These are phyloP conservation scores for Salvelinus alpinus DNA, from an alignment of 2,113 vertebrate genomes.

Conservation along the genomic window DNA sequence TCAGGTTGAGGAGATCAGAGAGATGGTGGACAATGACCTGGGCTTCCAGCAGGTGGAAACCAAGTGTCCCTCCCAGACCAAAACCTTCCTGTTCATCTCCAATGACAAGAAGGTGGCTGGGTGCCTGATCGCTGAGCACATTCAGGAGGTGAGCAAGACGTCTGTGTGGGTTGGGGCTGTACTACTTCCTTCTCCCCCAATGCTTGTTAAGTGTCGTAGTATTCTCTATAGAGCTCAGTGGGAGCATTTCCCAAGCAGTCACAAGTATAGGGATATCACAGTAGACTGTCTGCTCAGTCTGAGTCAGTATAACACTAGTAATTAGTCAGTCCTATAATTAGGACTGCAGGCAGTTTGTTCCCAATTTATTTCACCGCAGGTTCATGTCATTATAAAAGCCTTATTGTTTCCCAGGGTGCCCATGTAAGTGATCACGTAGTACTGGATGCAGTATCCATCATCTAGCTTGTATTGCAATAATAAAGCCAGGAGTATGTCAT, in stretches of 20 bases:
- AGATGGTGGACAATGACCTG: slow-evolving; percentile 98
- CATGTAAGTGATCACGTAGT: neutral
- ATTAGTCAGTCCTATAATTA: slow-evolving; percentile 5
- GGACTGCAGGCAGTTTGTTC: neutral
- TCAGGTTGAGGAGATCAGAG: slow-evolving; percentile 97
- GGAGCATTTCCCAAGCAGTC: neutral
- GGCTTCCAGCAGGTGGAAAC: slow-evolving; percentile 96
- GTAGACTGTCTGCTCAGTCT: neutral
- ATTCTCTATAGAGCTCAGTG: neutral
- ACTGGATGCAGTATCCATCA: neutral
- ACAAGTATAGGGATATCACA: neutral
- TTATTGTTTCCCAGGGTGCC: neutral
- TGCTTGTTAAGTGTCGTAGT: neutral
- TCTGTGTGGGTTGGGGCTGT: neutral
- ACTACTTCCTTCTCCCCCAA: neutral
- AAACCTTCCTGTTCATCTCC: slow-evolving; percentile 97
- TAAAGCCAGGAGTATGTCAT: neutral
- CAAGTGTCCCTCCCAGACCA: slow-evolving; percentile 93
- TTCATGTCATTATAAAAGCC: neutral
- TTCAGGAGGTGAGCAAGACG: slow-evolving; percentile 88
- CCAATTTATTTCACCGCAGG: neutral
- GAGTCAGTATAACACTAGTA: neutral
- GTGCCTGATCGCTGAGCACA: slow-evolving; percentile 98
- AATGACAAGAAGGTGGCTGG: slow-evolving; percentile 96
- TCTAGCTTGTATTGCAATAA: slow-evolving; percentile 2